phyloP scores from a whole-genome alignment of 2,888 invertebrate genomes.

The Drosophila leonis region DNA sequence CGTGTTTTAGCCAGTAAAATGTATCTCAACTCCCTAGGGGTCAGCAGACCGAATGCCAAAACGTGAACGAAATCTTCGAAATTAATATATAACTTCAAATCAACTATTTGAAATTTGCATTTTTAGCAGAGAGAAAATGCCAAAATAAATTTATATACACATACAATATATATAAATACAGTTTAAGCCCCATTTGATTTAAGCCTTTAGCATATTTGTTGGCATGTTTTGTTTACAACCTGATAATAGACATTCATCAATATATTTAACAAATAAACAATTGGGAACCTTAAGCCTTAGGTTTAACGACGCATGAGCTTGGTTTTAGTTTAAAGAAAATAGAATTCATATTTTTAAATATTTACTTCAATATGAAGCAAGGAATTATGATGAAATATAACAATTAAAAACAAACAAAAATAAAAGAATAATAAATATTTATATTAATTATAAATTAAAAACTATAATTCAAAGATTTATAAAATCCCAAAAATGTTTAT shows the following conservation, averaged over 20 bases:
- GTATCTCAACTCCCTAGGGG: background rate
- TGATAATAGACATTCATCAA: background rate
- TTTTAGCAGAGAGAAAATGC: background rate
- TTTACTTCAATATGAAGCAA: no score
- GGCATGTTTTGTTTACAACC: background rate
- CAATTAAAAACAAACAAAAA: no score
- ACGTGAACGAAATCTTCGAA: background rate
- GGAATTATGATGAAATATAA: no score
- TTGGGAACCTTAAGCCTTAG: background rate
- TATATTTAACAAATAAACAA: background rate
- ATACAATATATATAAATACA: no score
- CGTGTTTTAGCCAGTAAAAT: background rate
- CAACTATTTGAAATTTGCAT: background rate
- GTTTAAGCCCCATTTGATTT: background rate
- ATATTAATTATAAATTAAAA: background rate
- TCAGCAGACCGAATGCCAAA: background rate
- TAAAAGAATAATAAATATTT: no score
- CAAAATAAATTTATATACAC: background rate
- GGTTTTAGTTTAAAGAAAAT: no score
- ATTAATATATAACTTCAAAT: constrained; percentile 3
- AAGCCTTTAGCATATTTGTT: background rate
- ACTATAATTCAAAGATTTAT: background rate
- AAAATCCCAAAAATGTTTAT: background rate
- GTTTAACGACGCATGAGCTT: background rate
- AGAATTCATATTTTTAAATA: no score